Evolutionary conservation across 2,888 invertebrate species (phyloP).

Genomic region (Myopa tessellatipennis): DNA sequence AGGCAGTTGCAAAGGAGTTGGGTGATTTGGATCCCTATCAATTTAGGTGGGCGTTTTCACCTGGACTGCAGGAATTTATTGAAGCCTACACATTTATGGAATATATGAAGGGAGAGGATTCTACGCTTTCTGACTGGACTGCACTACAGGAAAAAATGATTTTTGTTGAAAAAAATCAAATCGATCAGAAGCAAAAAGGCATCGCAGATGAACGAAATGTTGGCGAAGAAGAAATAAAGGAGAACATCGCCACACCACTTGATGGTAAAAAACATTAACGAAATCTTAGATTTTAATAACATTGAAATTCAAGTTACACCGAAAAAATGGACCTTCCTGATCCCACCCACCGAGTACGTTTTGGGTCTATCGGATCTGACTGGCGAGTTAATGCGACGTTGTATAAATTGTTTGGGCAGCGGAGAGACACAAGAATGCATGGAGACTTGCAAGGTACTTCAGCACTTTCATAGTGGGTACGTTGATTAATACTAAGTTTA

Average conservation of each 20-base stretch:
- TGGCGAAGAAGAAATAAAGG: background rate
- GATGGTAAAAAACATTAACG: too few species aligned
- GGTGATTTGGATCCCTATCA: slow-evolving; percentile 78
- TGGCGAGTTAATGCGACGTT: slow-evolving; percentile 90
- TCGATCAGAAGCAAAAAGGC: background rate
- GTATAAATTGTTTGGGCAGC: slow-evolving; percentile 83
- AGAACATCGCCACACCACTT: too few species aligned
- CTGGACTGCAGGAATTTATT: slow-evolving; percentile 81
- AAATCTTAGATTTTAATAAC: background rate
- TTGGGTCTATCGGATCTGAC: slow-evolving; percentile 88
- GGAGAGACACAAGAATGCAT: slow-evolving; percentile 81
- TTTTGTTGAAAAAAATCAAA: slow-evolving; percentile 57
- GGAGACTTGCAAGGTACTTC: slow-evolving; percentile 78
- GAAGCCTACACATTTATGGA: slow-evolving; percentile 86
- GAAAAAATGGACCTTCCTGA: slow-evolving; percentile 54
- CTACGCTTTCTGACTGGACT: slow-evolving; percentile 72
- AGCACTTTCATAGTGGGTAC: slow-evolving; percentile 67
- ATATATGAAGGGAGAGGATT: slow-evolving; percentile 68
- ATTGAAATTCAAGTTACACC: background rate
- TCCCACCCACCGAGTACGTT: slow-evolving; percentile 73
- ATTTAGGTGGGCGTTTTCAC: slow-evolving; percentile 76
- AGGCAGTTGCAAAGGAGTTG: slow-evolving; percentile 80
- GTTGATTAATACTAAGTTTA: background rate
- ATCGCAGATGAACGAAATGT: background rate
- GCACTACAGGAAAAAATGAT: slow-evolving; percentile 72